Conservation (phyloP, 2,797 vertebrate genomes). For the Rachycentron canadum region DNA sequence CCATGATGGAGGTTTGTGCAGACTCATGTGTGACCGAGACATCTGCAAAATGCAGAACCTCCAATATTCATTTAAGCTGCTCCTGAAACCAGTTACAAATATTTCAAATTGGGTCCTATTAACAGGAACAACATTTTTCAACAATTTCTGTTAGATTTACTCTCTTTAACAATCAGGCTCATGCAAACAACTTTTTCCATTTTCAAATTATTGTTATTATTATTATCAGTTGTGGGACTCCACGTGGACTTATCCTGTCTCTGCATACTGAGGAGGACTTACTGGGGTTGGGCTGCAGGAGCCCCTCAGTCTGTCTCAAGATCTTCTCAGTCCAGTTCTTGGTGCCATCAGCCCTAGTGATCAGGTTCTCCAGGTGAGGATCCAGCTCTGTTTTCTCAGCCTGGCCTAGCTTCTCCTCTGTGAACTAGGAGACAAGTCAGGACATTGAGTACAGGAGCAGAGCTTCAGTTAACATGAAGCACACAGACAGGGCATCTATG, state of each 20-base stretch:
- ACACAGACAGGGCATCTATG: too few relatives aligned
- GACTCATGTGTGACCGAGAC: not conserved
- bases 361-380: slow-evolving; percentile 93
- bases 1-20: not conserved
- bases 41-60: not conserved
- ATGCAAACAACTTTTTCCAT: not conserved
- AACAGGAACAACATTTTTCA: too few relatives aligned
- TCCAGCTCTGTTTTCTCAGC: slow-evolving; percentile 97
- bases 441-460: not conserved
- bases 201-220: not conserved
- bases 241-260: not conserved
- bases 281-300: slow-evolving; percentile 98
- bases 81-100: not conserved
- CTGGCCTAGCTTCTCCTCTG: slow-evolving; percentile 96
- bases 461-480: not conserved
- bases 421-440: slow-evolving; percentile 85
- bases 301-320: slow-evolving; percentile 93
- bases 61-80: not conserved
- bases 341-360: slow-evolving; percentile 92
- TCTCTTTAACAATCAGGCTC: not conserved
- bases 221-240: not conserved
- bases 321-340: slow-evolving; percentile 99
- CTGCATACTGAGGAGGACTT: slow-evolving; percentile 65
- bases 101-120: too few relatives aligned
- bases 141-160: not conserved